Percentiles rank a stretch among this genome's conserved stretches.
These are phyloP conservation scores for Lochmaea capreae DNA, from an alignment of 2,888 invertebrate species.

Conservation along the genomic window DNA sequence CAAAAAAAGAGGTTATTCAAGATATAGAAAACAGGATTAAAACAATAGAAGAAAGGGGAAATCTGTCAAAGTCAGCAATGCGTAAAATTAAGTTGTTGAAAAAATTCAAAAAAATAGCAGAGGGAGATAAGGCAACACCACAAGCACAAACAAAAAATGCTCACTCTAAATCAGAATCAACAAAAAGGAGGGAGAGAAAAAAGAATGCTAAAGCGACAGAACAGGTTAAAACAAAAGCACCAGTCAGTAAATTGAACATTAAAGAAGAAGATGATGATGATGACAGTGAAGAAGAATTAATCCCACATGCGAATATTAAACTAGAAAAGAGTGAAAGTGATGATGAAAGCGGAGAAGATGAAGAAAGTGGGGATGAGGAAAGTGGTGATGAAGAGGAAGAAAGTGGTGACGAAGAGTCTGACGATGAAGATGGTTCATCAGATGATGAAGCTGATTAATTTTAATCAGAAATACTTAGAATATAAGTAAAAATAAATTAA, in stretches of 20 bases:
- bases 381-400: slow-evolving; percentile 21
- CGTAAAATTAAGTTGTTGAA: slow-evolving; percentile 32
- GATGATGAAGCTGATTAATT: slow-evolving; percentile 28
- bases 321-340: background rate
- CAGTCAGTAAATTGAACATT: slow-evolving; percentile 9
- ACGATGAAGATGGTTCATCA: slow-evolving; percentile 18
- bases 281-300: slow-evolving; percentile 4
- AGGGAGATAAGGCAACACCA: slow-evolving; percentile 11
- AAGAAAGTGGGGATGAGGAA: slow-evolving; percentile 12
- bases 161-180: slow-evolving; percentile 13
- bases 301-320: background rate
- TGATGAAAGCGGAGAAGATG: slow-evolving; percentile 15
- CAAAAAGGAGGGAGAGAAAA: slow-evolving; percentile 13
- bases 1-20: slow-evolving; percentile 19
- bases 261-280: slow-evolving; percentile 5
- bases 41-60: slow-evolving; percentile 24
- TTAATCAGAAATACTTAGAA: slow-evolving; percentile 3
- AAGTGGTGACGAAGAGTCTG: slow-evolving; percentile 9
- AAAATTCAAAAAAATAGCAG: slow-evolving; percentile 31
- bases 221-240: slow-evolving; percentile 4
- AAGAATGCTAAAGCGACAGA: slow-evolving; percentile 10
- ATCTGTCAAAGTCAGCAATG: slow-evolving; percentile 29
- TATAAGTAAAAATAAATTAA: slow-evolving; percentile 4
- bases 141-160: background rate
- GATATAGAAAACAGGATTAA: slow-evolving; percentile 30